Percentiles rank a stretch among this genome's conserved stretches.
phyloP scores from a whole-genome alignment of 2,888 invertebrate genomes.

The Diaprepes abbreviatus region DNA sequence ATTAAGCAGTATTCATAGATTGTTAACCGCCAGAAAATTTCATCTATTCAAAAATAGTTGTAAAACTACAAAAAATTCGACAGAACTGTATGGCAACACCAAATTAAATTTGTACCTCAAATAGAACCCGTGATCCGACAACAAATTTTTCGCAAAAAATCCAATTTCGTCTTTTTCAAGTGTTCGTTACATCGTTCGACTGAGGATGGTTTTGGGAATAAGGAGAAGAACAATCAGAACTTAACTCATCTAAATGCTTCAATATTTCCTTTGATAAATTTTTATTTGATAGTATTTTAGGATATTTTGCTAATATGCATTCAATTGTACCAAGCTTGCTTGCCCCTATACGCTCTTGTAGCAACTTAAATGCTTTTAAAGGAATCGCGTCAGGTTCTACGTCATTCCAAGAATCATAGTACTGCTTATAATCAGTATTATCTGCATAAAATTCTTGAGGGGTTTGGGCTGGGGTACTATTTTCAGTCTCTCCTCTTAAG shows the following conservation, averaged over 20 bases:
- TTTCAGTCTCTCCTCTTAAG: slow-evolving; percentile 63
- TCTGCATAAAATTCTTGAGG: slow-evolving; percentile 69
- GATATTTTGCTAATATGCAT: slow-evolving; percentile 74
- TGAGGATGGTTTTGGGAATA: slow-evolving; percentile 57
- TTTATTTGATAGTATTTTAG: slow-evolving; percentile 74
- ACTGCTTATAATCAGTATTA: slow-evolving; percentile 70
- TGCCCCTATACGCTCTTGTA: slow-evolving; percentile 69
- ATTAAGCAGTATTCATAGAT: slow-evolving; percentile 33
- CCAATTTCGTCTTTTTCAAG: slow-evolving; percentile 60
- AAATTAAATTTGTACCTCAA: slow-evolving; percentile 54
- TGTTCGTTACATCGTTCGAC: slow-evolving; percentile 61
- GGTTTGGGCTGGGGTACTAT: slow-evolving; percentile 69
- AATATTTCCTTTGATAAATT: slow-evolving; percentile 70
- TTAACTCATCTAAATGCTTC: slow-evolving; percentile 63
- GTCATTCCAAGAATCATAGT: slow-evolving; percentile 72
- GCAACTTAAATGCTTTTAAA: slow-evolving; percentile 72
- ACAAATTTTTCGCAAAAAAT: slow-evolving; percentile 54
- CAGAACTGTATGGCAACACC: slow-evolving; percentile 36
- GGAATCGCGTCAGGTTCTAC: slow-evolving; percentile 65
- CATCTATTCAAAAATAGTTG: slow-evolving; percentile 61
- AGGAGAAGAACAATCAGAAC: slow-evolving; percentile 53
- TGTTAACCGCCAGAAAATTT: slow-evolving; percentile 43
- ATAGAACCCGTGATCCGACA: slow-evolving; percentile 52
- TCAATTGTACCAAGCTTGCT: slow-evolving; percentile 66
- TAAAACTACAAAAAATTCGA: slow-evolving; percentile 54